A percentile compares a stretch with the other conserved stretches of the same genome.
Evolutionary conservation across 2,888 invertebrate species (phyloP).

Genomic region (Monopis laevigella): DNA sequence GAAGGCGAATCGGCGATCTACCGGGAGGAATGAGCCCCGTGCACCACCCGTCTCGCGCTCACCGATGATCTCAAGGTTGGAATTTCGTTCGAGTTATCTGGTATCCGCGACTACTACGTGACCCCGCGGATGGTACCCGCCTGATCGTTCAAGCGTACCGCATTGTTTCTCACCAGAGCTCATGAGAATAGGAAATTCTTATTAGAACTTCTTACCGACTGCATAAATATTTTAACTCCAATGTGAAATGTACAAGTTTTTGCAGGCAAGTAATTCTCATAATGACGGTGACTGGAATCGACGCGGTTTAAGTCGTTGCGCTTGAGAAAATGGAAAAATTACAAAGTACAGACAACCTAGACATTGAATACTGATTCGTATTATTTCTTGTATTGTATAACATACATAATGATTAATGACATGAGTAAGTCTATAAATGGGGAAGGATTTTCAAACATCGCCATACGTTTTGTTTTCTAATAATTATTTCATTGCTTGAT

Average conservation of each 20-base stretch:
- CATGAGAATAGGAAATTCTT: slow-evolving; percentile 11
- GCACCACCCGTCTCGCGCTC: slow-evolving; percentile 55
- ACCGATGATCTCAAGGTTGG: slow-evolving; percentile 68
- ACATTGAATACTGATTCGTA: slow-evolving; percentile 1
- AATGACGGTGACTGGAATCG: slow-evolving; percentile 3
- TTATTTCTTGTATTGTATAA: slow-evolving; percentile 5
- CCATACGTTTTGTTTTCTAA: too few relatives aligned
- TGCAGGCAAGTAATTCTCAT: slow-evolving; percentile 8
- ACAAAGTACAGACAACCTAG: slow-evolving; percentile 3
- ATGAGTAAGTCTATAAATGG: too few relatives aligned
- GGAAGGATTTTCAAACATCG: too few relatives aligned
- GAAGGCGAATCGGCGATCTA: slow-evolving; percentile 49
- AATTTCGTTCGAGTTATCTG: slow-evolving; percentile 26
- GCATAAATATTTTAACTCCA: slow-evolving; percentile 8
- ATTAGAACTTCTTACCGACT: slow-evolving; percentile 5
- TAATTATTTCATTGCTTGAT: too few relatives aligned
- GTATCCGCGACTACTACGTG: slow-evolving; percentile 7
- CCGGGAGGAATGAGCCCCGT: slow-evolving; percentile 67
- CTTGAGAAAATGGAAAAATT: slow-evolving; percentile 7
- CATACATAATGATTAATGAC: too few relatives aligned
- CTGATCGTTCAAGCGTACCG: slow-evolving; percentile 4
- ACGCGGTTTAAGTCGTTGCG: slow-evolving; percentile 2
- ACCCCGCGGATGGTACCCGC: slow-evolving; percentile 19
- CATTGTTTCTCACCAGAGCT: slow-evolving; percentile 5
- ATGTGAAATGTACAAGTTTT: slow-evolving; percentile 8